phyloP scores from a whole-genome alignment of 2,888 invertebrate species.

The Atethmia centrago region DNA sequence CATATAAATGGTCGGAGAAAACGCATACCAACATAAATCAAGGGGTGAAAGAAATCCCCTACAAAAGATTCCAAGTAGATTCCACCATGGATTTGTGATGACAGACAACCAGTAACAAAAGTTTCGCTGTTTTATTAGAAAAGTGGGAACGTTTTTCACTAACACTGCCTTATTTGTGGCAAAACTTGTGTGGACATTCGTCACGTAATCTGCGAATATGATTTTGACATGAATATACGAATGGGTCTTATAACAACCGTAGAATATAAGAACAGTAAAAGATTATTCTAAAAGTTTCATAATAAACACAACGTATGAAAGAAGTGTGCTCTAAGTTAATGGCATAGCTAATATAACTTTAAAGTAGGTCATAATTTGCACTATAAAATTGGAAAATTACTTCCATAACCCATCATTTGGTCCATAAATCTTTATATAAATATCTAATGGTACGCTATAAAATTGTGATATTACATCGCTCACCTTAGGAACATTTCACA shows the following conservation, averaged over 20 bases:
- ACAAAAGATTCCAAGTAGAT: slow-evolving; percentile 56
- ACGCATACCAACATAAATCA: slow-evolving; percentile 72
- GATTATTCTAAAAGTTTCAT: slow-evolving; percentile 18
- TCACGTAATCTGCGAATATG: slow-evolving; percentile 51
- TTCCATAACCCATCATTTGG: background rate
- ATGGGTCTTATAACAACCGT: slow-evolving; percentile 29
- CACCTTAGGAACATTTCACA: background rate
- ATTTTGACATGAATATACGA: slow-evolving; percentile 33
- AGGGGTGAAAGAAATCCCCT: slow-evolving; percentile 66
- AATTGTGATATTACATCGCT: slow-evolving; percentile 2
- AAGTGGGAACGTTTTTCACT: slow-evolving; percentile 67
- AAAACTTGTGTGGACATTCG: slow-evolving; percentile 57
- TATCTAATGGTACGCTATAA: slow-evolving; percentile 5
- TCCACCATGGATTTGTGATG: slow-evolving; percentile 68
- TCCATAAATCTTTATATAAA: slow-evolving; percentile 21
- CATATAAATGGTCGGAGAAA: slow-evolving; percentile 50
- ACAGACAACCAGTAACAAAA: slow-evolving; percentile 73
- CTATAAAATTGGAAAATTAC: slow-evolving; percentile 16
- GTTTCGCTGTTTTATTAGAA: slow-evolving; percentile 73
- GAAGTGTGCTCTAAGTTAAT: slow-evolving; percentile 14
- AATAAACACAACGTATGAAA: slow-evolving; percentile 11
- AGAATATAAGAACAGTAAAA: background rate
- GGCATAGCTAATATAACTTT: slow-evolving; percentile 14
- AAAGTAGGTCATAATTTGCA: slow-evolving; percentile 20
- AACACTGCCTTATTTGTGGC: slow-evolving; percentile 52